Base-by-base conservation (phyloP, 1,140 invertebrate species). In the Bursaphelenchus mucronatus region DNA sequence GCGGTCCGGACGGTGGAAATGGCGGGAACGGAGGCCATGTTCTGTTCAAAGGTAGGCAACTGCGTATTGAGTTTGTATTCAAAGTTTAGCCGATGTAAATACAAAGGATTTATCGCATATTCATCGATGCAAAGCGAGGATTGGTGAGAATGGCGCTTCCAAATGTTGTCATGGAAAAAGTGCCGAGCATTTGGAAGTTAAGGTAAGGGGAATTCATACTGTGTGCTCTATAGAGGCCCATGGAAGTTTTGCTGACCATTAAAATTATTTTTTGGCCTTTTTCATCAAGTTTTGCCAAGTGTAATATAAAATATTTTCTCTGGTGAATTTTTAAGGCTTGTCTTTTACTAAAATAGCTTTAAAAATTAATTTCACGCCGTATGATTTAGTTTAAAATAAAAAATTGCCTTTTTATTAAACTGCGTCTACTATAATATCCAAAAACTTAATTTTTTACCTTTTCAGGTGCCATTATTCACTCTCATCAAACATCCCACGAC, bases 11-110 rank as follows among this genome's bases (percentile, higher is more conserved):
- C 83, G 94, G 94, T 5, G 95, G 94, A 0, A 90, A 97, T 84
- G 95, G 94, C 10, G 95, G 95, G 0, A 87, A 93, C 80, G 95
- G 95, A n/a, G 94, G 90, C 0, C 94, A 89, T 58, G 61, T 98
- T 2, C 87, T 98, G 54, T 91, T 96, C 75, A 65, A 82, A 89
- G 85, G 88, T 88, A 78, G 62, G 15, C 40, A 57, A 44, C 7
- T 0, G 52, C 1, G 8, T 11, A 6, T 7, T 17, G 39, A 44
- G 15, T 40, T 13, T 59, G 41, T 30, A n/a, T n/a, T 21, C 39
- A n/a, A n/a, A 6, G 11, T 82, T 81, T 21, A 70, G 69, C 21
- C 67, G 77, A 65, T 65, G 73, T 59, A 74, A 69, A 72, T 69
- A 68, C 63, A 68, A 58, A 46, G 13, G 65, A 76, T 56, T 49